phyloP scores from a whole-genome alignment of 2,797 vertebrate genomes.

The Urosaurus nigricauda region DNA sequence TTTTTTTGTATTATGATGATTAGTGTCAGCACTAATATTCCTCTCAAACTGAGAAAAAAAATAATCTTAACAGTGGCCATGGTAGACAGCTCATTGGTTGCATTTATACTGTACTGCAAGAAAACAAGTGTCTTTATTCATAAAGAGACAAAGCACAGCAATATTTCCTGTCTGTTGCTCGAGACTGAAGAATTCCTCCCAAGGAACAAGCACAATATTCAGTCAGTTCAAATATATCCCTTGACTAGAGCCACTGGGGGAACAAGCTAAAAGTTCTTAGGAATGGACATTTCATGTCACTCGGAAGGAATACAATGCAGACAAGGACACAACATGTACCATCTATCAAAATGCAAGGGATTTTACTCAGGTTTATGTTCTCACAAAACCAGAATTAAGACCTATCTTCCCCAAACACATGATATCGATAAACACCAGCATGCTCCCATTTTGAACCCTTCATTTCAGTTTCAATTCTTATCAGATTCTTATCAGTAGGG shows the following conservation, averaged over 20 bases:
- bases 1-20: conserved; percentile 18
- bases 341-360: conserved; percentile 24
- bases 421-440: conserved; percentile 31
- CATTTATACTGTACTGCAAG: conserved; percentile 36
- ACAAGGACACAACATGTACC: conserved; percentile 37
- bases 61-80: conserved; percentile 5
- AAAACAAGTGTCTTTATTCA: conserved; percentile 43
- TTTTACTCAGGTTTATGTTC: not conserved
- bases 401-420: not conserved
- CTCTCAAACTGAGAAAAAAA: conserved; percentile 29
- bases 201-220: not conserved
- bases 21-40: conserved; percentile 40
- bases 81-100: conserved; percentile 46
- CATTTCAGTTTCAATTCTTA: conserved; percentile 25
- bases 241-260: not conserved
- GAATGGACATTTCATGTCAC: conserved; percentile 26
- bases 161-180: conserved; percentile 39
- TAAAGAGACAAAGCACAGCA: conserved; percentile 30
- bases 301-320: conserved; percentile 27
- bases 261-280: conserved; percentile 6
- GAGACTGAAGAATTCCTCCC: conserved; percentile 25
- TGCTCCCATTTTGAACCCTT: conserved; percentile 29
- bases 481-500: conserved; percentile 19
- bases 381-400: conserved; percentile 31
- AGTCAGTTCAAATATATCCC: conserved; percentile 6